These are phyloP conservation scores for Apostichopus parvimensis DNA, from an alignment of 35 echinoderm and acorn worm species.

Conservation along the genomic window DNA sequence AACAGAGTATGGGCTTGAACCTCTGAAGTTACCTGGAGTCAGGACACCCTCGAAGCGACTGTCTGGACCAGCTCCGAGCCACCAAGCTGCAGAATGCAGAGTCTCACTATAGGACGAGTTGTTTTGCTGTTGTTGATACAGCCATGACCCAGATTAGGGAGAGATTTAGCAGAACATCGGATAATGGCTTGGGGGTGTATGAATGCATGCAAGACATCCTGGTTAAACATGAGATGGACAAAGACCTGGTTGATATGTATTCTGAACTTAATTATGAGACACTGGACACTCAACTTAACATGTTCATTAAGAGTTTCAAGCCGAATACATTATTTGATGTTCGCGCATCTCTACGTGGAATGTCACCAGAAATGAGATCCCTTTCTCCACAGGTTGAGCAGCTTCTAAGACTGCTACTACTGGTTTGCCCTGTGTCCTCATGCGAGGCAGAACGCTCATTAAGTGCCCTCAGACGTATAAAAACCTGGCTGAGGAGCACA, in stretches of 20 bases:
- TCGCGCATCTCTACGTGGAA: no score
- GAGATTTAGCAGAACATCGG: neutral
- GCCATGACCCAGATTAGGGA: slow-evolving; percentile 12
- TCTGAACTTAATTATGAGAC: neutral
- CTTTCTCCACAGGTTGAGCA: no score
- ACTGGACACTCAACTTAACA: neutral
- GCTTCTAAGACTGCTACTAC: no score
- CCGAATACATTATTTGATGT: neutral
- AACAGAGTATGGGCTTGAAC: no score
- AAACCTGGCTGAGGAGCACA: no score
- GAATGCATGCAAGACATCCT: neutral
- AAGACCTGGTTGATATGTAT: slow-evolving; percentile 3
- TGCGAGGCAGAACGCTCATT: no score
- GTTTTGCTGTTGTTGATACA: neutral
- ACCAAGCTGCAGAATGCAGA: neutral
- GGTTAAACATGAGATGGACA: neutral
- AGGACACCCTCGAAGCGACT: no score
- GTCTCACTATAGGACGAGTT: neutral
- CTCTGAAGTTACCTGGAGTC: no score
- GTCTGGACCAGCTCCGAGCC: neutral
- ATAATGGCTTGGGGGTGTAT: slow-evolving; percentile 3
- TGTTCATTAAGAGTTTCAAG: no score
- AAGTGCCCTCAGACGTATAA: no score
- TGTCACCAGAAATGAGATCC: no score
- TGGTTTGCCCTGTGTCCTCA: no score